A percentile compares a stretch with the other conserved stretches of the same genome.
phyloP scores from a whole-genome alignment of 2,113 vertebrate species.

The Phaethon lepturus region DNA sequence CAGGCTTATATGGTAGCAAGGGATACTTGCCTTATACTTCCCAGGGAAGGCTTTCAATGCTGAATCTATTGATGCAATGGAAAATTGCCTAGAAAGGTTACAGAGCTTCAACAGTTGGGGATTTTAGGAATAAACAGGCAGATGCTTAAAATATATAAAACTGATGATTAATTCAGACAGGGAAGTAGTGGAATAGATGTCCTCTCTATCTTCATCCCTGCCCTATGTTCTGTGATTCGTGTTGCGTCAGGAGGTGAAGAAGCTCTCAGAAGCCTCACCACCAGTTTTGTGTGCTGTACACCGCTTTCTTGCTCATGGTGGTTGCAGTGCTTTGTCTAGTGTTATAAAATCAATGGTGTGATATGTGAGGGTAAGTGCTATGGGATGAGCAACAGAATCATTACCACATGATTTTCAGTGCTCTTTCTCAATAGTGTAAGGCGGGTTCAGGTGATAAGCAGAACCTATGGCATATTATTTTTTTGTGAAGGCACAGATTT shows the following conservation, averaged over 20 bases:
- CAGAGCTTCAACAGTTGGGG: not conserved
- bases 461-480: not conserved
- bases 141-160: not conserved
- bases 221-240: not conserved
- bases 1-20: not conserved
- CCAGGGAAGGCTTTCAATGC: not conserved
- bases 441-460: not conserved
- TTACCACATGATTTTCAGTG: not conserved
- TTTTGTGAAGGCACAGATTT: not conserved
- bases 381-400: fast-evolving
- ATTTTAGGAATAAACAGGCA: not conserved
- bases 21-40: not conserved
- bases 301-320: not conserved
- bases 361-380: not conserved
- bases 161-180: not conserved
- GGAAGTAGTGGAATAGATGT: not conserved
- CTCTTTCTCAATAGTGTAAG: not conserved
- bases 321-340: not conserved
- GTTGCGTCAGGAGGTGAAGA: not conserved
- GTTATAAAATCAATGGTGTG: not conserved
- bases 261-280: not conserved
- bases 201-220: not conserved
- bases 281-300: not conserved
- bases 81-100: not conserved
- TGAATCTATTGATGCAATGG: not conserved